phyloP scores from a whole-genome alignment of 2,113 vertebrate genomes.

The Corythoichthys intestinalis region DNA sequence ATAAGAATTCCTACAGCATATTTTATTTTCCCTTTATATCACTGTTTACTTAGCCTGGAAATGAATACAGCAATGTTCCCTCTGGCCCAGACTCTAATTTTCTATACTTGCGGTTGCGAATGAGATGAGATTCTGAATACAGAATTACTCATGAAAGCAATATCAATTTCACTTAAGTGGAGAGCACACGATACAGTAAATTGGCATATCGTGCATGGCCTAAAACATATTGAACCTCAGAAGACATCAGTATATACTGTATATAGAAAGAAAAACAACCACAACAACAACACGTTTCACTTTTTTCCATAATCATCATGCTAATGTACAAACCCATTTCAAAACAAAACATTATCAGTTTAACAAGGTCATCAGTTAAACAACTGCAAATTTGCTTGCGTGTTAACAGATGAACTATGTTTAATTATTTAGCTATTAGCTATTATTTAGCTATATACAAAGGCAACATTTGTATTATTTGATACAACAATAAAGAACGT shows the following conservation, averaged over 20 bases:
- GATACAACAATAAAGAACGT: no score
- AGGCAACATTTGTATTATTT: no score
- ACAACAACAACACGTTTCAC: not conserved
- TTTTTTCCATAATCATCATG: not conserved
- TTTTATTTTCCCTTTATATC: constrained; percentile 22
- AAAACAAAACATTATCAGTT: not conserved
- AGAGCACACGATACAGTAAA: not conserved
- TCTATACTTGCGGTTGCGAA: constrained; percentile 20
- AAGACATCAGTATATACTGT: no score
- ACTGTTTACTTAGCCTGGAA: constrained; percentile 61
- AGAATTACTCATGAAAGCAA: constrained; percentile 7
- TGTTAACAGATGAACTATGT: not conserved
- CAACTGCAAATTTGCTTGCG: not conserved
- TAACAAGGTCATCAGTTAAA: not conserved
- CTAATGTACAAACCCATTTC: not conserved
- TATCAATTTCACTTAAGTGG: not conserved
- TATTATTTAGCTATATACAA: no score
- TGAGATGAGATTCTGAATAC: constrained; percentile 23
- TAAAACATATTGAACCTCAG: no score
- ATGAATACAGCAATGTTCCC: constrained; percentile 30
- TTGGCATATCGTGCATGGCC: not conserved
- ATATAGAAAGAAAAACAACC: not conserved
- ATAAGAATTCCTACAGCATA: constrained; percentile 44
- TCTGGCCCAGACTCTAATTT: constrained; percentile 24
- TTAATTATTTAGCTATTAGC: no score